Conservation (phyloP, 2,797 vertebrate species). For the Danio tinwini region DNA sequence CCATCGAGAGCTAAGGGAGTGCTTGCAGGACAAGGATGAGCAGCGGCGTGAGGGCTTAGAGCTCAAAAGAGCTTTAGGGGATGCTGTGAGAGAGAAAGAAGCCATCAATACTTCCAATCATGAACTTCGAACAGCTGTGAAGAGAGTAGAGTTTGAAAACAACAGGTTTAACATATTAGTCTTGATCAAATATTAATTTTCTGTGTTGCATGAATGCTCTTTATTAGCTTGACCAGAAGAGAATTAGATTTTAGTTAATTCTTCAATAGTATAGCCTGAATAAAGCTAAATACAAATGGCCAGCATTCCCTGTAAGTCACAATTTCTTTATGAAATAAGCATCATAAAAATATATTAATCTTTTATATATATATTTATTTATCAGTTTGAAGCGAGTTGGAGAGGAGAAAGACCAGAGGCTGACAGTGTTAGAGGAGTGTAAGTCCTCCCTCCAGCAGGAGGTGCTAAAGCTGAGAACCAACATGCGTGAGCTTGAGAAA, state of each 20-base stretch:
- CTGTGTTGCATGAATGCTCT: not conserved
- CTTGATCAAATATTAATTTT: not conserved
- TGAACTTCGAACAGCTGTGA: constrained; percentile 76
- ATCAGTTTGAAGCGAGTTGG: constrained; percentile 77
- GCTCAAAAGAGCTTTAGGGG: constrained; percentile 69
- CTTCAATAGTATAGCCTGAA: not conserved
- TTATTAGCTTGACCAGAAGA: not conserved
- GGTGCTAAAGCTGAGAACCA: constrained; percentile 69
- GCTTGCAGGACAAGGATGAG: constrained; percentile 71
- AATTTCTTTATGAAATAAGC: not conserved
- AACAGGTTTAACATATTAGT: constrained; percentile 76
- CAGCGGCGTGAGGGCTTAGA: constrained; percentile 78
- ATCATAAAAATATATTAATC: not conserved
- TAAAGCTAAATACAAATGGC: not conserved
- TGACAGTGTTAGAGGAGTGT: constrained; percentile 76
- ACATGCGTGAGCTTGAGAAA: constrained; percentile 77
- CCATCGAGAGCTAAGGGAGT: constrained; percentile 74
- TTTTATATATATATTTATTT: constrained; percentile 3
- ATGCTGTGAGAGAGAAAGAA: constrained; percentile 78
- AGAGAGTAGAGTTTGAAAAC: constrained; percentile 79
- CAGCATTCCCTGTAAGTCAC: not conserved
- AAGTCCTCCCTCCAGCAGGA: constrained; percentile 73
- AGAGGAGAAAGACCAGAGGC: constrained; percentile 81
- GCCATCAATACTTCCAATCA: constrained; percentile 78
- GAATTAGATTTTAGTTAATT: no score